Conservation (phyloP, 2,113 vertebrate species). For the Pachypanchax playfairii region DNA sequence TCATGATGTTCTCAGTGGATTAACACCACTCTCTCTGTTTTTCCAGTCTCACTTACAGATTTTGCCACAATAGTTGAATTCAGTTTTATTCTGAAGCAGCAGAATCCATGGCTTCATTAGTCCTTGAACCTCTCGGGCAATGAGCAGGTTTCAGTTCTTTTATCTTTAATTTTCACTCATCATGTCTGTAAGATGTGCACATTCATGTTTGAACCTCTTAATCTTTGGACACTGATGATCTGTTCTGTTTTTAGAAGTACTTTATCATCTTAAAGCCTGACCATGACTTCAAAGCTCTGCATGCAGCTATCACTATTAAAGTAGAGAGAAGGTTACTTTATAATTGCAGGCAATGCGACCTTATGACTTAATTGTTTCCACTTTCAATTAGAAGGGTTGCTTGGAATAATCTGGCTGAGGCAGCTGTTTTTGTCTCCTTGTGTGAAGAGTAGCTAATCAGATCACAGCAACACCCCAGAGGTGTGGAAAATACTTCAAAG, state of each 20-base stretch:
- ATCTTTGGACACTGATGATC: neutral
- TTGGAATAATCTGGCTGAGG: neutral
- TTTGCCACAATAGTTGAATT: neutral
- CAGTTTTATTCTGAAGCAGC: neutral
- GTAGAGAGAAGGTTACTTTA: slow-evolving; percentile 1
- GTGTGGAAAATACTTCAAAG: neutral
- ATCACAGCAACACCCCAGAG: neutral
- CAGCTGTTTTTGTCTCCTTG: too few species aligned
- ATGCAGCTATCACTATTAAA: slow-evolving; percentile 5
- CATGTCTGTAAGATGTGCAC: neutral
- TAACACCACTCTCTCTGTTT: too few species aligned
- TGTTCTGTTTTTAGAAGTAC: slow-evolving; percentile 10
- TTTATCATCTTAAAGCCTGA: neutral
- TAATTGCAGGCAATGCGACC: neutral
- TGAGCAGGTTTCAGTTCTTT: neutral
- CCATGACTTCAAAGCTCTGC: slow-evolving; percentile 6
- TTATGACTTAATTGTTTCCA: neutral
- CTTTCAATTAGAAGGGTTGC: neutral
- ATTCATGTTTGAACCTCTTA: neutral
- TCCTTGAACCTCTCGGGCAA: neutral
- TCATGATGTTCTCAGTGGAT: too few species aligned
- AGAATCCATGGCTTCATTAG: neutral
- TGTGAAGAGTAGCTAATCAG: neutral
- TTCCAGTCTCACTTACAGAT: too few species aligned
- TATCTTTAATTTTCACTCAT: neutral